phyloP scores from a whole-genome alignment of 2,888 invertebrate species.

The Aleiodes leptofemur region DNA sequence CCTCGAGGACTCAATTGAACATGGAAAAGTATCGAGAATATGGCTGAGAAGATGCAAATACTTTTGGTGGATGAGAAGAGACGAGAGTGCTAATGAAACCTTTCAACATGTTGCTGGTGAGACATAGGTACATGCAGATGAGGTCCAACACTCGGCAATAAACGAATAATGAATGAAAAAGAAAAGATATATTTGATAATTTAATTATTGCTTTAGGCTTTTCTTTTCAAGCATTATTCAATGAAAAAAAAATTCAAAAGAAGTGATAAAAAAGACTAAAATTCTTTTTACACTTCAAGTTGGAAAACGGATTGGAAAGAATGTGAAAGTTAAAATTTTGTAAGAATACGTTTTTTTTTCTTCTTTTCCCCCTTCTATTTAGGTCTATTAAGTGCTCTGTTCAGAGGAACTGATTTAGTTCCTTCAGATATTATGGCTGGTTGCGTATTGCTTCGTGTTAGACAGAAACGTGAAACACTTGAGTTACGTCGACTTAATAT shows the following conservation, averaged over 20 bases:
- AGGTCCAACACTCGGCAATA: conserved; percentile 45
- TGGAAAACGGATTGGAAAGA: too few species aligned
- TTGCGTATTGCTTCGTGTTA: conserved; percentile 87
- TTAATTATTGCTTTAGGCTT: conserved; percentile 20
- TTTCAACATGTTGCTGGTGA: conserved; percentile 87
- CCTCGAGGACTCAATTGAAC: conserved; percentile 79
- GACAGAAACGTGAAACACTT: conserved; percentile 84
- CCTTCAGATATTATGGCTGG: conserved; percentile 93
- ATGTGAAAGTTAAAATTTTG: background rate
- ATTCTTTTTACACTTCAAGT: background rate
- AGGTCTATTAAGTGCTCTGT: conserved; percentile 85
- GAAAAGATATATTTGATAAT: background rate
- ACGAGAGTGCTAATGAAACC: conserved; percentile 86
- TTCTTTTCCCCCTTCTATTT: conserved; percentile 37
- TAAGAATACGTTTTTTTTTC: background rate
- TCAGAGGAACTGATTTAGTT: conserved; percentile 90
- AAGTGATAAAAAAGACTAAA: background rate
- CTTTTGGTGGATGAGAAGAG: conserved; percentile 83
- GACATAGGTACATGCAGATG: conserved; percentile 72
- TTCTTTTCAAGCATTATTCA: background rate
- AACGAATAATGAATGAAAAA: conserved; percentile 18
- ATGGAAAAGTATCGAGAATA: conserved; percentile 83
- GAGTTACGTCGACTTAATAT: conserved; percentile 83
- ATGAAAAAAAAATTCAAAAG: background rate
- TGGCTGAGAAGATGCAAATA: conserved; percentile 87